Percentiles rank a stretch among this genome's conserved stretches.
Conservation (phyloP, 1,140 invertebrate species). For the Microplitis mediator region DNA sequence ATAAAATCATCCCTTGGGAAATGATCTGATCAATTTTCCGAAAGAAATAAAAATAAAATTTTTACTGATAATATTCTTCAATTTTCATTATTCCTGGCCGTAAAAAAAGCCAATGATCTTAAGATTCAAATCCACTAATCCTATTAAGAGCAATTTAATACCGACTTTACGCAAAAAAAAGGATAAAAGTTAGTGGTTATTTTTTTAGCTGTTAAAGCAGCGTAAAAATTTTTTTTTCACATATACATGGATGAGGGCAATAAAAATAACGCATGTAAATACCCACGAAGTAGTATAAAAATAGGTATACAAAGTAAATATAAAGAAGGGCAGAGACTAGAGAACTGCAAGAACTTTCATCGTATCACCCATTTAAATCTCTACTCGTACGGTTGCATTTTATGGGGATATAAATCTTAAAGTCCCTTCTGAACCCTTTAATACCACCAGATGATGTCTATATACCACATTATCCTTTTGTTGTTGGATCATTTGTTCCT, state of each 20-base stretch:
- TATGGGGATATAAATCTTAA: conserved; percentile 26
- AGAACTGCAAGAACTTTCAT: neutral
- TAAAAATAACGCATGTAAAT: conserved; percentile 24
- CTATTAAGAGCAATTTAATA: too few species aligned
- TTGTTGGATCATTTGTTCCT: neutral
- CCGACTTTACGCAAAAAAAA: too few species aligned
- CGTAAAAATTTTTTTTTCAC: conserved; percentile 9
- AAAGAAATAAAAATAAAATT: too few species aligned
- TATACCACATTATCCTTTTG: neutral
- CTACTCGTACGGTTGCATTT: conserved; percentile 15
- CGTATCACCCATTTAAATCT: conserved; percentile 16
- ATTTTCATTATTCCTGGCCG: too few species aligned
- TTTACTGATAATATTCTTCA: too few species aligned
- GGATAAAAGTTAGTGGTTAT: too few species aligned
- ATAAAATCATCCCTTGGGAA: neutral
- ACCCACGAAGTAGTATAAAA: neutral
- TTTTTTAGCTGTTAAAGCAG: neutral
- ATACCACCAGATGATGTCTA: neutral
- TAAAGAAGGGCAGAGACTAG: neutral
- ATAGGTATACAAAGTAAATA: too few species aligned
- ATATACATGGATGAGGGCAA: neutral
- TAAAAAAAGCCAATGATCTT: too few species aligned
- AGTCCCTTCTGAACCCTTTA: neutral
- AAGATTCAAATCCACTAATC: too few species aligned
- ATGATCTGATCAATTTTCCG: neutral